Percentiles rank a stretch among this genome's conserved stretches.
Evolutionary conservation across 2,888 invertebrate species (phyloP).

Genomic region (Ornithoptera priamus): DNA sequence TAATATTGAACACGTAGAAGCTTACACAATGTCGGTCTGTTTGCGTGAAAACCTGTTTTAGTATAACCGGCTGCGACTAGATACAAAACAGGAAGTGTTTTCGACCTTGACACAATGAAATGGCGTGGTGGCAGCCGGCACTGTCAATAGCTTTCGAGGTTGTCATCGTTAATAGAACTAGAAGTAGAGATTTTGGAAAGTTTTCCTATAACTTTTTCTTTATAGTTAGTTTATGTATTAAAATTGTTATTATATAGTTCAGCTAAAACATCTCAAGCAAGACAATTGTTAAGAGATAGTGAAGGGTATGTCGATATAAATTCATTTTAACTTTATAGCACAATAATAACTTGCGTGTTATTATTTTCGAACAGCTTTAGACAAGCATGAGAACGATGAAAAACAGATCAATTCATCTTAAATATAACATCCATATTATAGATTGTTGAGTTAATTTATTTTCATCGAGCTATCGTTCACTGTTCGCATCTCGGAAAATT

Average conservation of each 20-base stretch:
- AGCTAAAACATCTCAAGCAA: too few relatives aligned
- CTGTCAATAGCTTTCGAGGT: neutral
- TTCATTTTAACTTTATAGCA: too few relatives aligned
- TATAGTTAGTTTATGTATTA: too few relatives aligned
- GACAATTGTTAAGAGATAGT: too few relatives aligned
- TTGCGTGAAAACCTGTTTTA: constrained; percentile 16
- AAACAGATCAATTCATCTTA: neutral
- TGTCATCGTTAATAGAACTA: neutral
- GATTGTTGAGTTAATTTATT: neutral
- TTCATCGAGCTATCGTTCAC: neutral
- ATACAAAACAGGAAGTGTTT: constrained; percentile 21
- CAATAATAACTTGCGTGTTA: too few relatives aligned
- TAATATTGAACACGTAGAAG: constrained; percentile 7
- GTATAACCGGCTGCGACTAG: constrained; percentile 15
- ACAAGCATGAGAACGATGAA: too few relatives aligned
- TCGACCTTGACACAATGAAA: constrained; percentile 29
- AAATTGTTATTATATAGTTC: too few relatives aligned
- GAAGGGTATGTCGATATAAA: too few relatives aligned
- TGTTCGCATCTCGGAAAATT: constrained; percentile 11
- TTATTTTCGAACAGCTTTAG: too few relatives aligned
- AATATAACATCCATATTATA: constrained; percentile 1
- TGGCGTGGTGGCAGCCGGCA: neutral
- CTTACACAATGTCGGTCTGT: neutral
- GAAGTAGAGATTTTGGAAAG: too few relatives aligned
- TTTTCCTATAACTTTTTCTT: too few relatives aligned